Percentiles rank a stretch among this genome's conserved stretches.
phyloP scores from a whole-genome alignment of 1,140 invertebrate species.

The Pteromalus puparum region DNA sequence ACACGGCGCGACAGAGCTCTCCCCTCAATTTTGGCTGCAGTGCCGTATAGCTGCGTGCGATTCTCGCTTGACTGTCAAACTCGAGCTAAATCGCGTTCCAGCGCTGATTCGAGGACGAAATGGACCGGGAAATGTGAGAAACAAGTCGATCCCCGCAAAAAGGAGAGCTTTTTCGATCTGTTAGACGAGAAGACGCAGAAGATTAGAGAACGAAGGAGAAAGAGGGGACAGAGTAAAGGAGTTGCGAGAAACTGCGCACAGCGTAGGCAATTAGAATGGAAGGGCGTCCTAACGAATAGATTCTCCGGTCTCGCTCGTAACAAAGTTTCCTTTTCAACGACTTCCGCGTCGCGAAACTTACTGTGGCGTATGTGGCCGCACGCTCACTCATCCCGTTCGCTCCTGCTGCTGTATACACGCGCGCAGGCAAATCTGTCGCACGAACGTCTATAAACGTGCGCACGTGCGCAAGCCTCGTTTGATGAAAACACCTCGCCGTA shows the following conservation, averaged over 20 bases:
- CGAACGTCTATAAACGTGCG: constrained; percentile 9
- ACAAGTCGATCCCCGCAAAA: neutral
- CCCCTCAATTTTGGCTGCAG: too few species aligned
- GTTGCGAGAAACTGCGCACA: constrained; percentile 27
- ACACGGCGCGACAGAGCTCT: constrained; percentile 55
- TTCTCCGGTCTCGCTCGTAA: constrained; percentile 15
- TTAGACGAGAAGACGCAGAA: too few species aligned
- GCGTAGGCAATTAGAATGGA: constrained; percentile 13
- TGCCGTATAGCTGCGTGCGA: too few species aligned
- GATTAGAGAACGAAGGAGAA: neutral
- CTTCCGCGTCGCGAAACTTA: constrained; percentile 9
- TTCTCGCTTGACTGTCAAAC: constrained; percentile 58
- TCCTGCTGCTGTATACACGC: constrained; percentile 15
- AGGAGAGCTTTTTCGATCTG: too few species aligned
- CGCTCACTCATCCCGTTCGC: neutral
- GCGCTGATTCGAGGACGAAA: neutral
- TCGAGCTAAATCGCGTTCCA: constrained; percentile 11
- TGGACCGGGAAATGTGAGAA: neutral
- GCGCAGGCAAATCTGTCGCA: constrained; percentile 44
- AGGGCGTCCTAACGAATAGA: constrained; percentile 36
- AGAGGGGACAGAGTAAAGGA: too few species aligned
- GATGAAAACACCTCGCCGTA: constrained; percentile 6
- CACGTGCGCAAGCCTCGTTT: neutral
- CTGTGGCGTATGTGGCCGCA: neutral
- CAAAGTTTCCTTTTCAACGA: constrained; percentile 24